These are phyloP conservation scores for Psilanteris sp. DNA, from an alignment of 1,140 invertebrate genomes.

Conservation along the genomic window DNA sequence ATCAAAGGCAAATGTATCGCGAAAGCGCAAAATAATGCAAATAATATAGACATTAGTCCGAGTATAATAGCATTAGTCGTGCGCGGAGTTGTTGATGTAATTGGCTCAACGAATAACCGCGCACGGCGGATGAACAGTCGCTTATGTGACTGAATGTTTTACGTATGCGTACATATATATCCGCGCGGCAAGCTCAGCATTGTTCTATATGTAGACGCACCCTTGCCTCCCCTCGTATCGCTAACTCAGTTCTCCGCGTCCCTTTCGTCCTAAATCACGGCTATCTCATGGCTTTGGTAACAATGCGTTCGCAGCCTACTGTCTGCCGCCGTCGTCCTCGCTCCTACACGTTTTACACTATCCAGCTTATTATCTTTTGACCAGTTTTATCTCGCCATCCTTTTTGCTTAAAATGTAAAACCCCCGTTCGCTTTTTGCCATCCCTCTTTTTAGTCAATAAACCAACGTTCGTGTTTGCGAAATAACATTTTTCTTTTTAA, in stretches of 20 bases:
- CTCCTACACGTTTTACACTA: constrained; percentile 30
- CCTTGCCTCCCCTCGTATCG: constrained; percentile 19
- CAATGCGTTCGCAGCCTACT: constrained; percentile 64
- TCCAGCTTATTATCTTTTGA: constrained; percentile 65
- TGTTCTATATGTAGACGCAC: constrained; percentile 47
- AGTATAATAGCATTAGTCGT: constrained; percentile 21
- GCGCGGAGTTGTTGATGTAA: constrained; percentile 31
- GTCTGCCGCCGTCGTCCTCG: constrained; percentile 39
- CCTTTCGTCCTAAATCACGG: constrained; percentile 68
- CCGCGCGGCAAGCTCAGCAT: constrained; percentile 43
- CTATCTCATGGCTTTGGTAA: constrained; percentile 67
- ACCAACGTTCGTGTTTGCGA: constrained; percentile 19
- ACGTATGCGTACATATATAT: constrained; percentile 11
- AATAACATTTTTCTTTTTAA: constrained; percentile 49
- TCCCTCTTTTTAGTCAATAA: constrained; percentile 36
- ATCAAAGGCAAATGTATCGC: constrained; percentile 28
- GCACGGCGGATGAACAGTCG: constrained; percentile 41
- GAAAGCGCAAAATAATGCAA: constrained; percentile 13
- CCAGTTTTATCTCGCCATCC: constrained; percentile 61
- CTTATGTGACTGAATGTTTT: constrained; percentile 24
- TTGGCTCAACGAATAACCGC: constrained; percentile 38
- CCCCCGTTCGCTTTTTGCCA: constrained; percentile 6
- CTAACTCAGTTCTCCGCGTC: constrained; percentile 49
- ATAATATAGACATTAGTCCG: constrained; percentile 21
- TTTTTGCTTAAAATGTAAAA: constrained; percentile 43